Conservation (phyloP, 2,888 invertebrate species). For the Zeuzera pyrina region DNA sequence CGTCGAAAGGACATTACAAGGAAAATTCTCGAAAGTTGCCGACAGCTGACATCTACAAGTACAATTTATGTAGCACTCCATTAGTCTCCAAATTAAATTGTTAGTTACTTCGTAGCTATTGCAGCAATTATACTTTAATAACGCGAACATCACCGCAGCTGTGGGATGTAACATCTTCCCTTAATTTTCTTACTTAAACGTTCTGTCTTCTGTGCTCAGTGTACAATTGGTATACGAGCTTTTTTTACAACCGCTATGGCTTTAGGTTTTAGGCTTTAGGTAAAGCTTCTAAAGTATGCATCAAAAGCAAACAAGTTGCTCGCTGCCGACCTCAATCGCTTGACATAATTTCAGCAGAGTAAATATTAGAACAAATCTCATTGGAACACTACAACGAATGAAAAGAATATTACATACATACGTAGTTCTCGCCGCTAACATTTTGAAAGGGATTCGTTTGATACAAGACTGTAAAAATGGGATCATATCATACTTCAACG, state of each 20-base stretch:
- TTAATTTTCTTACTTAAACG: not conserved
- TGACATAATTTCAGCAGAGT: slow-evolving; percentile 59
- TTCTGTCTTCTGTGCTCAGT: not conserved
- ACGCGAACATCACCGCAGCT: slow-evolving; percentile 32
- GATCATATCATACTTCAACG: slow-evolving; percentile 53
- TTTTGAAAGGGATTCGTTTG: slow-evolving; percentile 31
- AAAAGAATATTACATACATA: slow-evolving; percentile 46
- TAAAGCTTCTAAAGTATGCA: slow-evolving; percentile 52
- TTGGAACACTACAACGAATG: slow-evolving; percentile 45
- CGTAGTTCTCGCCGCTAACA: slow-evolving; percentile 17
- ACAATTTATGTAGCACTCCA: slow-evolving; percentile 58
- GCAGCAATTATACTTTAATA: slow-evolving; percentile 61
- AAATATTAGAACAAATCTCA: slow-evolving; percentile 64
- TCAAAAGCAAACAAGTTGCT: slow-evolving; percentile 64
- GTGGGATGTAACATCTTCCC: not conserved
- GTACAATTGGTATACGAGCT: no score
- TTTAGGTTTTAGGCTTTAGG: slow-evolving; percentile 8
- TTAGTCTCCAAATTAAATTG: slow-evolving; percentile 60
- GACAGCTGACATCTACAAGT: slow-evolving; percentile 69
- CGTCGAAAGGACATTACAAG: slow-evolving; percentile 63
- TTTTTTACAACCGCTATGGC: slow-evolving; percentile 34
- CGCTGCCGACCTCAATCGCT: slow-evolving; percentile 37
- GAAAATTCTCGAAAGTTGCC: slow-evolving; percentile 60
- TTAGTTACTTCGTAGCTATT: slow-evolving; percentile 51
- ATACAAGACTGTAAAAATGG: slow-evolving; percentile 48